A percentile compares a stretch with the other conserved stretches of the same genome.
These are phyloP conservation scores for Anolis apletophallus DNA, from an alignment of 2,797 vertebrate species.

Conservation along the genomic window DNA sequence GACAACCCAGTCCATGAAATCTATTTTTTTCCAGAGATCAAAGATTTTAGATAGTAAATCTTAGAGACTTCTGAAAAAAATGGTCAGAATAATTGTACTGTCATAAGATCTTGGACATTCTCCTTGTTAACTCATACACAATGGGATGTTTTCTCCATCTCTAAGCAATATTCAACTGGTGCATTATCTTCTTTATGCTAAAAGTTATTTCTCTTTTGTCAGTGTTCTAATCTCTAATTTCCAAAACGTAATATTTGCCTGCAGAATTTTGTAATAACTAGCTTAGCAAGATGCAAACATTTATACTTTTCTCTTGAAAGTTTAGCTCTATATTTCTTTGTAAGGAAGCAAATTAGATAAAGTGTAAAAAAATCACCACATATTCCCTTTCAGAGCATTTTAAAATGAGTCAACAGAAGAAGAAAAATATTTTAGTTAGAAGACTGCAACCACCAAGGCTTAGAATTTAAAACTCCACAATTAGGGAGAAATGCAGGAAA, in stretches of 20 bases:
- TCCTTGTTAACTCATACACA: no score
- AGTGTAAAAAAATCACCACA: neutral
- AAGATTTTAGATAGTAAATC: neutral
- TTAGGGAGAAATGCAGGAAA: constrained; percentile 2
- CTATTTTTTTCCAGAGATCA: neutral
- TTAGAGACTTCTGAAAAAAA: neutral
- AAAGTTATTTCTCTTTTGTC: neutral
- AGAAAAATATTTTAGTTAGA: constrained; percentile 8
- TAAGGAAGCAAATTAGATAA: neutral
- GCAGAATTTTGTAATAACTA: neutral
- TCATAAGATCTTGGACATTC: neutral
- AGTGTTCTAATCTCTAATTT: neutral
- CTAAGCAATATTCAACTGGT: neutral
- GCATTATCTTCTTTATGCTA: neutral
- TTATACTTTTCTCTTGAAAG: neutral
- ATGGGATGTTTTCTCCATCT: neutral
- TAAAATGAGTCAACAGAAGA: neutral
- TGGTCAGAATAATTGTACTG: neutral
- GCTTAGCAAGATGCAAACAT: neutral
- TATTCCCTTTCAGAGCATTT: neutral
- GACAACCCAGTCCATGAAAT: no score
- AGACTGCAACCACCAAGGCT: neutral
- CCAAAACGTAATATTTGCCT: neutral
- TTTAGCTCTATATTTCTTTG: neutral
- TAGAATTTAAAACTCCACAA: constrained; percentile 15